A percentile compares a stretch with the other conserved stretches of the same genome.
Evolutionary conservation across 2,113 vertebrate species (phyloP).

Genomic region (Lanius ludovicianus): DNA sequence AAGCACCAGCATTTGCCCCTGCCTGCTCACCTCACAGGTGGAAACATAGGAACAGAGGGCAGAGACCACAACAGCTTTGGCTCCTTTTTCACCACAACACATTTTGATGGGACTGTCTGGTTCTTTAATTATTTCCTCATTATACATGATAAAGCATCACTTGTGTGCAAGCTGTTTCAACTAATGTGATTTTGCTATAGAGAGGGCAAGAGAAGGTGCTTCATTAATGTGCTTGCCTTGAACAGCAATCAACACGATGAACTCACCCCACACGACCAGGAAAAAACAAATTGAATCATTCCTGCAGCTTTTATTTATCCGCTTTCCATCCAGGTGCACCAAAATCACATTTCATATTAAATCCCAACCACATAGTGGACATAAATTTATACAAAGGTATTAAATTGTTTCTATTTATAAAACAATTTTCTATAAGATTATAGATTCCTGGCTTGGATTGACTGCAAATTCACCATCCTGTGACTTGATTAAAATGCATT

Average conservation of each 20-base stretch:
- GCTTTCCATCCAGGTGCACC: background rate
- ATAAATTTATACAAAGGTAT: background rate
- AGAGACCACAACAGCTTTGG: background rate
- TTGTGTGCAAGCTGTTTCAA: background rate
- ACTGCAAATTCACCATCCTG: background rate
- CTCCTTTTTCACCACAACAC: background rate
- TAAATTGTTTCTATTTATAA: constrained; percentile 20
- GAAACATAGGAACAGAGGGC: background rate
- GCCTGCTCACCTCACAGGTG: background rate
- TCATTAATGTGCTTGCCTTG: background rate
- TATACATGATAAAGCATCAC: background rate
- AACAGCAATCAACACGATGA: background rate
- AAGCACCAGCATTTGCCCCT: fast-evolving
- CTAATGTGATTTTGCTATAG: background rate
- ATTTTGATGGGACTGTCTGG: background rate
- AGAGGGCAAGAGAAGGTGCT: background rate
- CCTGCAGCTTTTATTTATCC: background rate
- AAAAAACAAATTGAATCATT: background rate
- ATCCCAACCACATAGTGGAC: background rate
- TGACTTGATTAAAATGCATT: constrained; percentile 30
- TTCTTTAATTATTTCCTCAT: background rate
- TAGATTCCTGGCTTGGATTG: background rate
- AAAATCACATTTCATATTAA: background rate
- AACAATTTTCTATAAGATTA: background rate
- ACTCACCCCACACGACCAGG: background rate